phyloP scores from a whole-genome alignment of 2,113 vertebrate species.

The Microtus ochrogaster region DNA sequence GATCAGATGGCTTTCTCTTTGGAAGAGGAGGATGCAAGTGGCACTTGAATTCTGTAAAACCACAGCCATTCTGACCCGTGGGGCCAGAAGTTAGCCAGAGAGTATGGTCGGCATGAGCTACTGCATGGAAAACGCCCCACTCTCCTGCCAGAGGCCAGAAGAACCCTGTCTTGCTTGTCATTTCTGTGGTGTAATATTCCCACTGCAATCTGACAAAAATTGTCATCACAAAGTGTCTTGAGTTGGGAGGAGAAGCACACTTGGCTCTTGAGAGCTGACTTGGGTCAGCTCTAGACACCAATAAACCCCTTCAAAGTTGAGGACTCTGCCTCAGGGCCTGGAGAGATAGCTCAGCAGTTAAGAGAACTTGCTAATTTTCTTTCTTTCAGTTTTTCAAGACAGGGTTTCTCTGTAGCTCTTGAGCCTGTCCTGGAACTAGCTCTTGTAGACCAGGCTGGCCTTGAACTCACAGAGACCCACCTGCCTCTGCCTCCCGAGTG shows the following conservation, averaged over 20 bases:
- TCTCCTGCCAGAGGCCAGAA: not conserved
- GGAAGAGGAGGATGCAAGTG: not conserved
- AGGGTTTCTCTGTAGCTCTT: no score
- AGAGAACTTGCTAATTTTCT: not conserved
- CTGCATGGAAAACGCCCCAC: not conserved
- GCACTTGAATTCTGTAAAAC: conserved; percentile 1
- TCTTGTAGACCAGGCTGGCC: no score
- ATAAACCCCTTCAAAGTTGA: not conserved
- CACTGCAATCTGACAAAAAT: not conserved
- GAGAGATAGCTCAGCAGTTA: not conserved
- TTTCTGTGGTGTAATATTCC: not conserved
- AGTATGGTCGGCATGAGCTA: not conserved
- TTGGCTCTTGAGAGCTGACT: not conserved
- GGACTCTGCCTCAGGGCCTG: not conserved
- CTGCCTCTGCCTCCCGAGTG: no score
- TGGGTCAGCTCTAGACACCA: not conserved
- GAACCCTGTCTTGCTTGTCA: not conserved
- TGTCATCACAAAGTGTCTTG: fast-evolving
- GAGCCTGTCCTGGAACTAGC: no score
- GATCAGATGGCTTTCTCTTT: not conserved
- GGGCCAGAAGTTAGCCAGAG: not conserved
- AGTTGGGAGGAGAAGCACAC: not conserved
- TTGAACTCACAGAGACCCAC: no score
- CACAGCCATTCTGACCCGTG: not conserved
- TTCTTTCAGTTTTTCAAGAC: no score